phyloP scores from a whole-genome alignment of 2,113 vertebrate genomes.

The Willisornis vidua region DNA sequence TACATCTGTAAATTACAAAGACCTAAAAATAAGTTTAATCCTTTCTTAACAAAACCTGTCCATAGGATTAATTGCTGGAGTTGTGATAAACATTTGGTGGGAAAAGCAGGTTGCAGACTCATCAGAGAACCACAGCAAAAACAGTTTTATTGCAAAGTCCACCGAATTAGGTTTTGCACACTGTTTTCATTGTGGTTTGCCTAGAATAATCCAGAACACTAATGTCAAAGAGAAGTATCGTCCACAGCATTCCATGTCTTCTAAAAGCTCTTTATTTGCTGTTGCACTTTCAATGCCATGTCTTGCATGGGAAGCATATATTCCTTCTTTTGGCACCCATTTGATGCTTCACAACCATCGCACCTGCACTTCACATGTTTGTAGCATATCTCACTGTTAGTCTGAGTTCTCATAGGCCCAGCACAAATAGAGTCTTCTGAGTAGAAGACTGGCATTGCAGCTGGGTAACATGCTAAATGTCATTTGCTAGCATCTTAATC shows the following conservation, averaged over 20 bases:
- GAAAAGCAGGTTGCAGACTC: not conserved
- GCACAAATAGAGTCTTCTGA: not conserved
- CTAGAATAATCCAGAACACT: not conserved
- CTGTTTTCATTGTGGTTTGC: not conserved
- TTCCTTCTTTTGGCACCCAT: not conserved
- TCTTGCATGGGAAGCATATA: not conserved
- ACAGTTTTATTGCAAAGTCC: not conserved
- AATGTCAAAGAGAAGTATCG: not conserved
- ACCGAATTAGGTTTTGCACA: not conserved
- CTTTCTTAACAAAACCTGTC: not conserved
- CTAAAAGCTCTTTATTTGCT: not conserved
- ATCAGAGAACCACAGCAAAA: not conserved
- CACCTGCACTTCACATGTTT: not conserved
- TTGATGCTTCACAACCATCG: accelerated
- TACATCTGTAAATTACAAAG: not conserved
- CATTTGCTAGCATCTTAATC: not conserved
- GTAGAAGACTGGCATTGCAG: not conserved
- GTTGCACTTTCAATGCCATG: not conserved
- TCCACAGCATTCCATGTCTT: not conserved
- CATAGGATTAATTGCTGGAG: not conserved
- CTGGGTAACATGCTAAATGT: not conserved
- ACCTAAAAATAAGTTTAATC: not conserved
- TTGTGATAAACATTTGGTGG: not conserved
- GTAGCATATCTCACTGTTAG: not conserved
- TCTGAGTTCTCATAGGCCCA: not conserved